These are phyloP conservation scores for cattle (Bos taurus) DNA, from an alignment of 2,113 vertebrate genomes.

Conservation along the genomic window DNA sequence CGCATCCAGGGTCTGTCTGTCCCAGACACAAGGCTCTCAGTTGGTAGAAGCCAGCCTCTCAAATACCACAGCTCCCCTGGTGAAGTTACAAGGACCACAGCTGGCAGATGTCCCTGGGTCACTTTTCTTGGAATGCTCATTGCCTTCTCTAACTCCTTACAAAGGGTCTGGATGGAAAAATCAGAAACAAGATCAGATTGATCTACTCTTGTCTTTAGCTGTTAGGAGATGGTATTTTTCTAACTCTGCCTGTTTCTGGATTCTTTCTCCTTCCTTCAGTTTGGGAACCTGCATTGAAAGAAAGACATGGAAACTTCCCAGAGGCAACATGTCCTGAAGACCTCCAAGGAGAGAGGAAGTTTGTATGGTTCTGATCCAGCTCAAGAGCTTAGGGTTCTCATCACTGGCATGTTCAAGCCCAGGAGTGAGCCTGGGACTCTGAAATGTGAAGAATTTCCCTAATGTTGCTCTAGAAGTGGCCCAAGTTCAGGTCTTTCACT, in stretches of 20 bases:
- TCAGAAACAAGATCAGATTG: neutral
- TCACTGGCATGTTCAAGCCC: neutral
- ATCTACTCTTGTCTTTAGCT: neutral
- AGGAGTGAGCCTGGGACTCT: neutral
- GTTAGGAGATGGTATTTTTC: neutral
- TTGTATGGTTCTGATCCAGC: neutral
- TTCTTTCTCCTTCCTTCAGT: neutral
- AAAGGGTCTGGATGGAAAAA: neutral
- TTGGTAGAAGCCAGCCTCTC: neutral
- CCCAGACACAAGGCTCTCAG: neutral
- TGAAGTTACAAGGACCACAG: neutral
- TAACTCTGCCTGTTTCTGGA: neutral
- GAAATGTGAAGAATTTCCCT: neutral
- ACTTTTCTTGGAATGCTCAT: neutral
- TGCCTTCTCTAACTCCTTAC: neutral
- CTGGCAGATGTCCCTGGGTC: neutral
- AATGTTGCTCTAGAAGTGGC: neutral
- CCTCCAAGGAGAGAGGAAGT: neutral
- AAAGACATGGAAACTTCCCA: neutral
- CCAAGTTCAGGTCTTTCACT: neutral
- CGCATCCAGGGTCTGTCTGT: neutral
- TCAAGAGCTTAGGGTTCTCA: neutral
- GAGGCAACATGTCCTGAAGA: neutral
- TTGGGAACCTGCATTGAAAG: neutral
- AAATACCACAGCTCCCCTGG: neutral